Conservation (phyloP, 2,113 vertebrate genomes). For the Tenrec ecaudatus region DNA sequence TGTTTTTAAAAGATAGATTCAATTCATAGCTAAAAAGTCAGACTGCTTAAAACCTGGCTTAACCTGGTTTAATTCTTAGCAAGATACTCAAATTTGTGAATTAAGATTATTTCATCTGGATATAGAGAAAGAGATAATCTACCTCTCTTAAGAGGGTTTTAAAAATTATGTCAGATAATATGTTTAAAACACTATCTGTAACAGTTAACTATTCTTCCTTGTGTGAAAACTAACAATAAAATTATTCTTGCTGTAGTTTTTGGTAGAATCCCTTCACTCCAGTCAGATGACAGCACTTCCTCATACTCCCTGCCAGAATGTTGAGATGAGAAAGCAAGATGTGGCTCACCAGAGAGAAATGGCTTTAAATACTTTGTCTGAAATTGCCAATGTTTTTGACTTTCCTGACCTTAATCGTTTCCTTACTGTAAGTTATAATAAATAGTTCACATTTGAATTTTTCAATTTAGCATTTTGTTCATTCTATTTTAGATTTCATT, state of each 20-base stretch:
- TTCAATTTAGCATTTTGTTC: conserved; percentile 54
- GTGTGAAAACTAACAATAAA: conserved; percentile 60
- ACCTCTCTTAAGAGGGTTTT: conserved; percentile 14
- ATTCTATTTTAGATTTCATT: conserved; percentile 35
- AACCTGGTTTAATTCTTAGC: background rate
- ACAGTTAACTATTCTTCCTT: conserved; percentile 45
- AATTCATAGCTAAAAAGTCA: conserved; percentile 23
- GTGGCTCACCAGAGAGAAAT: conserved; percentile 94
- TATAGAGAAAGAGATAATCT: conserved; percentile 4
- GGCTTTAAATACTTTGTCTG: conserved; percentile 94
- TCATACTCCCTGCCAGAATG: conserved; percentile 88
- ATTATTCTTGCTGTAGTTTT: conserved; percentile 89
- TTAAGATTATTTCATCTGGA: conserved; percentile 17
- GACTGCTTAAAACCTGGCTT: conserved; percentile 25
- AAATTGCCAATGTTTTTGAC: conserved; percentile 98
- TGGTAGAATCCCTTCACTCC: conserved; percentile 97
- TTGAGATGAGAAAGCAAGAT: conserved; percentile 90
- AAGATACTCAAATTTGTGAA: conserved; percentile 55
- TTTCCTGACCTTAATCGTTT: conserved; percentile 98
- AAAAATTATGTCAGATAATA: background rate
- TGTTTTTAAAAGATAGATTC: conserved; percentile 34
- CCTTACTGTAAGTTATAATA: conserved; percentile 90
- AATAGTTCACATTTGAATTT: conserved; percentile 32
- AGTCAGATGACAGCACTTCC: conserved; percentile 90
- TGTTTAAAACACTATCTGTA: background rate